phyloP scores from a whole-genome alignment of 2,888 invertebrate species.

The Nemurella pictetii region DNA sequence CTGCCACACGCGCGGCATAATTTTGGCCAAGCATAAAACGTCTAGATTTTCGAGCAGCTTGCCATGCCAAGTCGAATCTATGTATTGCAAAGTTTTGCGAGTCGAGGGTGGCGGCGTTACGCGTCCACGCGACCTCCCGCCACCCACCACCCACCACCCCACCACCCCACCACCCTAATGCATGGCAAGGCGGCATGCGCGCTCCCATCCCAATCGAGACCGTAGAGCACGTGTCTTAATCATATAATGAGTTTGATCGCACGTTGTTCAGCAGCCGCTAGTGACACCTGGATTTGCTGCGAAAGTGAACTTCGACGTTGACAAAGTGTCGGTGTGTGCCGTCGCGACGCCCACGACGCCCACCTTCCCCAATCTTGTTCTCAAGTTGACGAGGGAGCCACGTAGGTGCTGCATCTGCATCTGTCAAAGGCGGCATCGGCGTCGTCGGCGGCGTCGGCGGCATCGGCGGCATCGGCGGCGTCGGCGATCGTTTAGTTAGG shows the following conservation, averaged over 20 bases:
- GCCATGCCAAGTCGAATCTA: neutral
- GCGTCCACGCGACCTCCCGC: too few species aligned
- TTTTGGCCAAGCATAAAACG: neutral
- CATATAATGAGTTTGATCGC: slow-evolving; percentile 12
- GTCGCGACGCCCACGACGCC: neutral
- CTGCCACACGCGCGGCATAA: neutral
- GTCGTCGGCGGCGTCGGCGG: neutral
- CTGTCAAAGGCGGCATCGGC: neutral
- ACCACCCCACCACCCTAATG: too few species aligned
- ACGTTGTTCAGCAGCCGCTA: neutral
- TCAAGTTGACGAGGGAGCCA: slow-evolving; percentile 18
- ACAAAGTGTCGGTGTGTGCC: slow-evolving; percentile 25
- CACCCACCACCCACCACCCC: too few species aligned
- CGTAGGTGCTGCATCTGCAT: neutral
- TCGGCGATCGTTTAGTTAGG: neutral
- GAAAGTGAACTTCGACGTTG: neutral
- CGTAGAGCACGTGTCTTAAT: neutral
- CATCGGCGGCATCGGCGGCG: neutral
- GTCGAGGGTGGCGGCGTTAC: neutral
- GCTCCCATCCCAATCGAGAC: neutral
- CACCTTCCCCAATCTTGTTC: neutral
- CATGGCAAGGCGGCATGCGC: neutral
- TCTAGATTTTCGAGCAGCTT: neutral
- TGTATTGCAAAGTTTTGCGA: neutral
- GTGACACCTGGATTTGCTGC: slow-evolving; percentile 8